A percentile compares a stretch with the other conserved stretches of the same genome.
Conservation (phyloP, 1,140 invertebrate species). For the Drosophila willistoni region DNA sequence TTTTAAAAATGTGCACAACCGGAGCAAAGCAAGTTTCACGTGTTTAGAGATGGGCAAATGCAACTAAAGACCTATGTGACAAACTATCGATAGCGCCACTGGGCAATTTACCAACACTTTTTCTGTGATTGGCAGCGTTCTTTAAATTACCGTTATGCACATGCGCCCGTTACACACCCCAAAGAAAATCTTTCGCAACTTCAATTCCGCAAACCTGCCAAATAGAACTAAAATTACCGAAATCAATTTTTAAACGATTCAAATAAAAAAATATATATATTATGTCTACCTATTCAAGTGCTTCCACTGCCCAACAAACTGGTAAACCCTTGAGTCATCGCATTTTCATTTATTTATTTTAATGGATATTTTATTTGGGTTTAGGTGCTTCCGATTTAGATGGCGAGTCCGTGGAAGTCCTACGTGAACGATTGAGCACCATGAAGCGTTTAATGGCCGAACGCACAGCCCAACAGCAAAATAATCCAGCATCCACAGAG, state of each 20-base stretch:
- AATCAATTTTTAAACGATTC: not conserved
- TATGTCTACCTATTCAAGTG: slow-evolving; percentile 55
- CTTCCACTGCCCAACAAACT: slow-evolving; percentile 48
- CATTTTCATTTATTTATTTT: not conserved
- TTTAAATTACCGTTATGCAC: slow-evolving; percentile 39
- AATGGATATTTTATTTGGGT: not conserved
- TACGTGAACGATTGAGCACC: slow-evolving; percentile 88
- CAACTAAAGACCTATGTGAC: not conserved
- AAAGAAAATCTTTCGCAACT: not conserved
- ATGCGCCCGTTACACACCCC: slow-evolving; percentile 50
- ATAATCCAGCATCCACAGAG: slow-evolving; percentile 84
- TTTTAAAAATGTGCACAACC: slow-evolving; percentile 28
- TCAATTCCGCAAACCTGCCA: slow-evolving; percentile 23
- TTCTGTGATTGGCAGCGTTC: slow-evolving; percentile 10
- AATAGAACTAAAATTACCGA: slow-evolving; percentile 25
- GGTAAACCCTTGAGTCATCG: slow-evolving; percentile 24
- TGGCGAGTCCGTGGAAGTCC: slow-evolving; percentile 90
- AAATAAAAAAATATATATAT: slow-evolving; percentile 1
- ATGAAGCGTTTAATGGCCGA: slow-evolving; percentile 92
- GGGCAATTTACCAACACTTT: slow-evolving; percentile 12
- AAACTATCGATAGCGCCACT: not conserved
- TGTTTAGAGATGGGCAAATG: slow-evolving; percentile 39
- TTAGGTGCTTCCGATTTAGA: slow-evolving; percentile 84
- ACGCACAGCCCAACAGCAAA: slow-evolving; percentile 84
- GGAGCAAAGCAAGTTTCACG: slow-evolving; percentile 49